These are phyloP conservation scores for Nesidiocoris tenuis DNA, from an alignment of 2,888 invertebrate genomes.

Conservation along the genomic window DNA sequence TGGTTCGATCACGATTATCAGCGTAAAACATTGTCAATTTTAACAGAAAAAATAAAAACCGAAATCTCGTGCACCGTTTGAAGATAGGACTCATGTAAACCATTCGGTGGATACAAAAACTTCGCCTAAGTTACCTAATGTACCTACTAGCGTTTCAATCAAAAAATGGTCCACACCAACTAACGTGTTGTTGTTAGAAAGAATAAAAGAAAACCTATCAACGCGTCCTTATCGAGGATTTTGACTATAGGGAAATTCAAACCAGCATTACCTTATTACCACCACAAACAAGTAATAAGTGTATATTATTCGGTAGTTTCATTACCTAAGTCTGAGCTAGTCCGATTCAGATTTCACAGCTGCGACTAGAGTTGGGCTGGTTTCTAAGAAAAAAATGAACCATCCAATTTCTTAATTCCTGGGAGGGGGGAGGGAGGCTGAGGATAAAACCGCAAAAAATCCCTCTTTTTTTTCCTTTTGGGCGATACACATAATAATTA, in stretches of 20 bases:
- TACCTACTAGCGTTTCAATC: slow-evolving; percentile 35
- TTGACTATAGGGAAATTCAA: background rate
- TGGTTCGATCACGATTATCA: background rate
- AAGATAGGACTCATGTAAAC: background rate
- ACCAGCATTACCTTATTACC: background rate
- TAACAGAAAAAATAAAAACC: too few relatives aligned
- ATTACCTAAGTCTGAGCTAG: too few relatives aligned
- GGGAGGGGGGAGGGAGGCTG: too few relatives aligned
- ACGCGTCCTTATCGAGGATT: background rate
- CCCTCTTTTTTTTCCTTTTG: too few relatives aligned
- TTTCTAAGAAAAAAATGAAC: background rate
- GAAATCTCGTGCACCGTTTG: background rate
- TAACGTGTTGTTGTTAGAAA: slow-evolving; percentile 24
- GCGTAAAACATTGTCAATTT: background rate
- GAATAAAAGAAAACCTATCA: background rate
- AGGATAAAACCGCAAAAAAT: too few relatives aligned
- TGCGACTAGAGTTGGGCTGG: background rate
- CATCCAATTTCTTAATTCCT: too few relatives aligned
- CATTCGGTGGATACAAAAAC: slow-evolving; percentile 12
- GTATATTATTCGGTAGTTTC: background rate
- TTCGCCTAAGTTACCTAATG: slow-evolving; percentile 18
- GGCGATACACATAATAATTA: too few relatives aligned
- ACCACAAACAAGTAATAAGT: background rate
- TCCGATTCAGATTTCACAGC: too few relatives aligned
- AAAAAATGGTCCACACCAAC: slow-evolving; percentile 43